A percentile compares a stretch with the other conserved stretches of the same genome.
phyloP scores from a whole-genome alignment of 2,888 invertebrate species.

The Palloptera scutellata region DNA sequence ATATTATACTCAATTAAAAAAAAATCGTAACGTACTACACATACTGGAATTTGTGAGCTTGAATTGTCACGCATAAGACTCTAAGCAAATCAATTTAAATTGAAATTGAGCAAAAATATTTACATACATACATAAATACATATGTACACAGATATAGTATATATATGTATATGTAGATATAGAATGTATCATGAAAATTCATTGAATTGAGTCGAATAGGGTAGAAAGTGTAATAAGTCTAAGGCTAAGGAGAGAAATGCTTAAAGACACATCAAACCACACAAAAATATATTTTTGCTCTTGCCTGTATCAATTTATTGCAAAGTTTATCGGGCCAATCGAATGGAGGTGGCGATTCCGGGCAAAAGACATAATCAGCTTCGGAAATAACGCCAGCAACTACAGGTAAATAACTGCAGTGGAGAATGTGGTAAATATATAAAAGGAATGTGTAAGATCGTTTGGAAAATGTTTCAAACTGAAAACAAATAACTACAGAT shows the following conservation, averaged over 20 bases:
- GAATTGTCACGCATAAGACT: slow-evolving; percentile 24
- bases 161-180: too few relatives aligned
- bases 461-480: too few relatives aligned
- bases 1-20: too few relatives aligned
- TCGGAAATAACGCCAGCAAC: slow-evolving; percentile 96
- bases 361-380: slow-evolving; percentile 99
- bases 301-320: slow-evolving; percentile 93
- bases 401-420: slow-evolving; percentile 90
- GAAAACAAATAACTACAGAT: too few relatives aligned
- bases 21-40: not conserved
- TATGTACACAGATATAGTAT: too few relatives aligned
- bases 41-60: too few relatives aligned
- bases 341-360: slow-evolving; percentile 93
- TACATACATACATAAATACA: not conserved
- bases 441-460: too few relatives aligned
- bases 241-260: too few relatives aligned
- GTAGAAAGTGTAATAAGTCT: not conserved
- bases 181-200: slow-evolving; percentile 4
- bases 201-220: not conserved
- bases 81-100: slow-evolving; percentile 24
- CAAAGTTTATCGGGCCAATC: slow-evolving; percentile 95
- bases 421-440: not conserved
- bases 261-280: too few relatives aligned
- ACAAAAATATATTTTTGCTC: slow-evolving; percentile 43
- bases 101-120: not conserved